Conservation (phyloP, 2,888 invertebrate genomes). For the Meiosimyza platycephala region DNA sequence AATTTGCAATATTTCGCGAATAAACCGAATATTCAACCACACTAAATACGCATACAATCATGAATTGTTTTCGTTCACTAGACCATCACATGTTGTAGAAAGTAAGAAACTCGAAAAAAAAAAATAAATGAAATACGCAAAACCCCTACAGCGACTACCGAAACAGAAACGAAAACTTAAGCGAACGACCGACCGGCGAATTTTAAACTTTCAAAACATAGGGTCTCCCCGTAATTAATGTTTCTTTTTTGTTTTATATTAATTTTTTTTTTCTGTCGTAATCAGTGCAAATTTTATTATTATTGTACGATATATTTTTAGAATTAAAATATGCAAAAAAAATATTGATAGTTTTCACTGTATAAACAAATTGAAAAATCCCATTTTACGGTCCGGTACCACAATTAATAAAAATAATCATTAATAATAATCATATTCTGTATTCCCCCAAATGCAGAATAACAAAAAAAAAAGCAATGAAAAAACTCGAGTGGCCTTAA, state of each 20-base stretch:
- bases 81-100: slow-evolving; percentile 44
- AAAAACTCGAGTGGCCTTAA: not conserved
- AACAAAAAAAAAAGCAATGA: not conserved
- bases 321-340: not conserved
- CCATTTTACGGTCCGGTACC: too few relatives aligned
- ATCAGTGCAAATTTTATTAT: not conserved
- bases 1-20: slow-evolving; percentile 12
- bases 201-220: slow-evolving; percentile 19
- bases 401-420: too few relatives aligned
- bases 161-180: slow-evolving; percentile 14
- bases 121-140: slow-evolving; percentile 14
- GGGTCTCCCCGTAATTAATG: slow-evolving; percentile 33
- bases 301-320: not conserved
- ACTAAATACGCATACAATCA: slow-evolving; percentile 1
- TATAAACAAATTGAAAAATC: too few relatives aligned
- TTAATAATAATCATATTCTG: too few relatives aligned
- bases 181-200: slow-evolving; percentile 24
- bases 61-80: slow-evolving; percentile 38
- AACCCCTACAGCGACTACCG: not conserved
- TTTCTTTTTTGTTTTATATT: not conserved
- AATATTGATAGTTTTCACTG: too few relatives aligned
- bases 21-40: not conserved
- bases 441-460: too few relatives aligned
- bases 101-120: not conserved
- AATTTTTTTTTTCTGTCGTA: not conserved